Evolutionary conservation across 2,113 vertebrate species (phyloP).

Genomic region (Willisornis vidua): DNA sequence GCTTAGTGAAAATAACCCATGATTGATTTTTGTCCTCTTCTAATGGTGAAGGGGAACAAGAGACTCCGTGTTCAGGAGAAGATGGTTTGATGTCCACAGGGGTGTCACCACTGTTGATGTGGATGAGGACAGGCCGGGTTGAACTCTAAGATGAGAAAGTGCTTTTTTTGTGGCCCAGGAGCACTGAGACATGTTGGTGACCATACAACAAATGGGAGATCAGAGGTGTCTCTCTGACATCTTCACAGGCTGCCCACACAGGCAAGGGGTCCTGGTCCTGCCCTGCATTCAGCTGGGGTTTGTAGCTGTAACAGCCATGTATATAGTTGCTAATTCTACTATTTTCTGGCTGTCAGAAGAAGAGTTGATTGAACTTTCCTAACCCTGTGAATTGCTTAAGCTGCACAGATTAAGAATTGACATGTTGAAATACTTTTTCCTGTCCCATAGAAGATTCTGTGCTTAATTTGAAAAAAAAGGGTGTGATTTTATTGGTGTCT

Average conservation of each 20-base stretch:
- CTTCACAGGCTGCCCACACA: neutral
- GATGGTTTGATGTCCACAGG: rapidly evolving
- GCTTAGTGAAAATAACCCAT: neutral
- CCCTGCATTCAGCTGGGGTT: neutral
- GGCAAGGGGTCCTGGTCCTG: neutral
- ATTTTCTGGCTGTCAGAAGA: neutral
- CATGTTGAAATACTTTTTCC: neutral
- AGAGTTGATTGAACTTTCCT: neutral
- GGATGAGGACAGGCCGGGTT: neutral
- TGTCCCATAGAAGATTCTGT: neutral
- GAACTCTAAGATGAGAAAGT: neutral
- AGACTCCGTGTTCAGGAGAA: rapidly evolving
- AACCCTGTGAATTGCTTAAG: neutral
- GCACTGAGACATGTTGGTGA: neutral
- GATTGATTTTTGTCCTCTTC: neutral
- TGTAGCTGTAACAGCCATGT: neutral
- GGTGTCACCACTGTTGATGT: rapidly evolving
- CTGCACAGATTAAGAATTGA: constrained; percentile 13
- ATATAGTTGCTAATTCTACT: neutral
- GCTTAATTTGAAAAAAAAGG: constrained; percentile 3
- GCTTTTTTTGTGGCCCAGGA: neutral
- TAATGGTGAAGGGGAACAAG: neutral
- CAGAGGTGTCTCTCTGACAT: neutral
- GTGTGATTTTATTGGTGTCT: constrained; percentile 9
- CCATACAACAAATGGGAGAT: neutral